phyloP scores from a whole-genome alignment of 2,888 invertebrate genomes.

The Apocheima hispidaria region DNA sequence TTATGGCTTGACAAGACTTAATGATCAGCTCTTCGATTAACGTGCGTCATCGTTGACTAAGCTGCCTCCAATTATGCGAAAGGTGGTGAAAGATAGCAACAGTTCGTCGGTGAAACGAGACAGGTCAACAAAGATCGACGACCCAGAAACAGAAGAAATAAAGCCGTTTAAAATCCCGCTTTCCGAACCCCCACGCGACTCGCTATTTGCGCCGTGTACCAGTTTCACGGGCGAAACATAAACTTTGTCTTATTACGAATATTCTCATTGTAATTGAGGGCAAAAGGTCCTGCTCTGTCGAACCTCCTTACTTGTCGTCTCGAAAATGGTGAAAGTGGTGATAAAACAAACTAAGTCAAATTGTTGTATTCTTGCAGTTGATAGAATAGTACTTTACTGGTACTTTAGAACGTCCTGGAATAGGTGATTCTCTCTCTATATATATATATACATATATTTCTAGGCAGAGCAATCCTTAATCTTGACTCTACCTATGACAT shows the following conservation, averaged over 20 bases:
- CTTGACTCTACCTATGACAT: not conserved
- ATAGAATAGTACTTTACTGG: too few relatives aligned
- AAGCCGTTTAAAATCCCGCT: conserved; percentile 60
- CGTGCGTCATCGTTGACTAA: conserved; percentile 3
- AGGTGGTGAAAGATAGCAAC: conserved; percentile 47
- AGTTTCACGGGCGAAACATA: conserved; percentile 50
- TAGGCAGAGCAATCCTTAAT: too few relatives aligned
- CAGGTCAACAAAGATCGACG: conserved; percentile 76
- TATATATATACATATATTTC: too few relatives aligned
- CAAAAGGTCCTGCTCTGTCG: not conserved
- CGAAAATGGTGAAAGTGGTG: too few relatives aligned
- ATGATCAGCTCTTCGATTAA: conserved; percentile 3
- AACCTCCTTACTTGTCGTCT: too few relatives aligned
- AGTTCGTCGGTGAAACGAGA: conserved; percentile 54
- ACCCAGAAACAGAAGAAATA: conserved; percentile 71
- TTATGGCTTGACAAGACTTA: not conserved
- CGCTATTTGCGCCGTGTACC: conserved; percentile 55
- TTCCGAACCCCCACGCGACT: conserved; percentile 61
- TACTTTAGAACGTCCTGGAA: too few relatives aligned
- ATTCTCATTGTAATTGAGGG: conserved; percentile 26
- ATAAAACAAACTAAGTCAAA: too few relatives aligned
- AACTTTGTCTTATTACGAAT: conserved; percentile 28
- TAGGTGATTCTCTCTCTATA: too few relatives aligned
- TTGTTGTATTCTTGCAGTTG: too few relatives aligned
- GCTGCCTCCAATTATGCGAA: conserved; percentile 28